Base-by-base conservation (phyloP, 2,113 vertebrate species). In the Pterocles gutturalis region DNA sequence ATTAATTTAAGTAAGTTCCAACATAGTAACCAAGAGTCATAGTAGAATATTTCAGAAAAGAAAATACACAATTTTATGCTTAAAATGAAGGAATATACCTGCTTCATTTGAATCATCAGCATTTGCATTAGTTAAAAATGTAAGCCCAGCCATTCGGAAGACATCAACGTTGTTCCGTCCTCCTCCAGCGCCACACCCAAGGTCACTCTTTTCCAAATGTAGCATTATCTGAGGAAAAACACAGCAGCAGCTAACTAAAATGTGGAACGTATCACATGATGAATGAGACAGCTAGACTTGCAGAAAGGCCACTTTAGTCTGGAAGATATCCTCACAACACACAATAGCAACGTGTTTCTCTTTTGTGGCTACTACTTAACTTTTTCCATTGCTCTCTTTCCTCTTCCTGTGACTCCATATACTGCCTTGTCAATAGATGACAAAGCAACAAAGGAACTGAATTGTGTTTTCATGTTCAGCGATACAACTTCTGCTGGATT, bases 121-220 rank as follows among this genome's bases (percentile, higher is more conserved):
- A 2, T 99, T 99, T 36, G 99, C 98, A 1, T 99, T 99, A 36
- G 99, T 99, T 34, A 99, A 78, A 89, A 99, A 99, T 1, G 98
- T 99, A 79, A 99, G 98, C 25, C 99, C 99, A 5, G 99, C 98
- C 62, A 98, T 95, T 19, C 88, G 91, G 90, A 99, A 99, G 1
- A 99, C 99, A 0, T 99, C 98, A 0, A 98, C n/a, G 1, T 98
- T 99, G 95, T 99, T 96, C 83, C 9, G 96, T 26, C 99, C 99
- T 7, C 99, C 99, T 4, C 99, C 99, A 22, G 99, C 99, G 2
- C 99, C 99, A 41, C 99, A 99, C 22, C 99, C 99, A 54, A 97
- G 98, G 95, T 99, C 99, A 28, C 97, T 99, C n/a, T 94, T 94
- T 82, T 99, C 99, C 14, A 99, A 91, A 49, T 97, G 95, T 15